Percentiles rank a stretch among this genome's conserved stretches.
Conservation (phyloP, 2,797 vertebrate species). For the Champsocephalus esox region DNA sequence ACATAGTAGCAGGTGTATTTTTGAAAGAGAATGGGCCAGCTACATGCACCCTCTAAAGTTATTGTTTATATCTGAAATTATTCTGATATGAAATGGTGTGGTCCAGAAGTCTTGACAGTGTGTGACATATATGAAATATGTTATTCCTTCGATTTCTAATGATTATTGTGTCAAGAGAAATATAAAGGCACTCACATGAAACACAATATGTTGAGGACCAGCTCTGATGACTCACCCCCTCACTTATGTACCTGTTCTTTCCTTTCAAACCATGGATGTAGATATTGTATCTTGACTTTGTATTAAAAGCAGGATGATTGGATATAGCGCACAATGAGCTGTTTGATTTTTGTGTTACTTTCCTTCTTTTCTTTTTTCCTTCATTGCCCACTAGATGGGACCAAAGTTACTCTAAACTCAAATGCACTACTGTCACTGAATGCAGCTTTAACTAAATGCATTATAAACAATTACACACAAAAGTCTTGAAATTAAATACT, state of each 20-base stretch:
- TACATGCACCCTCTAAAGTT: constrained; percentile 55
- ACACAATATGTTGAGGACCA: constrained; percentile 77
- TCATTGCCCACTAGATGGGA: constrained; percentile 63
- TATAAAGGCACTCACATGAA: constrained; percentile 70
- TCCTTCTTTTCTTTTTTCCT: constrained; percentile 34
- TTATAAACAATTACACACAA: background rate
- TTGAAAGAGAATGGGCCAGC: constrained; percentile 69
- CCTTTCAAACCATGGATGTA: constrained; percentile 95
- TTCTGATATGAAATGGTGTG: constrained; percentile 80
- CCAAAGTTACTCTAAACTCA: constrained; percentile 30
- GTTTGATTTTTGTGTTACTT: constrained; percentile 39
- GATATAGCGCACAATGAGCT: constrained; percentile 76
- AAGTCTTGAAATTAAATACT: background rate
- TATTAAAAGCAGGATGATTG: constrained; percentile 98
- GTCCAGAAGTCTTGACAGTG: constrained; percentile 80
- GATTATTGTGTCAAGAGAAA: constrained; percentile 77
- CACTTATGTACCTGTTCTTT: constrained; percentile 89
- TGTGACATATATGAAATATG: constrained; percentile 82
- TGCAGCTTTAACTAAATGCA: background rate
- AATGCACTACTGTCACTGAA: background rate
- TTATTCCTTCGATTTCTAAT: constrained; percentile 82
- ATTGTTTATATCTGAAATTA: constrained; percentile 74
- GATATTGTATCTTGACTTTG: constrained; percentile 97
- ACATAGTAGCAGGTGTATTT: constrained; percentile 84
- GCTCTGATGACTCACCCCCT: constrained; percentile 75